phyloP scores from a whole-genome alignment of 2,113 vertebrate species.

The Coregonus clupeaformis region DNA sequence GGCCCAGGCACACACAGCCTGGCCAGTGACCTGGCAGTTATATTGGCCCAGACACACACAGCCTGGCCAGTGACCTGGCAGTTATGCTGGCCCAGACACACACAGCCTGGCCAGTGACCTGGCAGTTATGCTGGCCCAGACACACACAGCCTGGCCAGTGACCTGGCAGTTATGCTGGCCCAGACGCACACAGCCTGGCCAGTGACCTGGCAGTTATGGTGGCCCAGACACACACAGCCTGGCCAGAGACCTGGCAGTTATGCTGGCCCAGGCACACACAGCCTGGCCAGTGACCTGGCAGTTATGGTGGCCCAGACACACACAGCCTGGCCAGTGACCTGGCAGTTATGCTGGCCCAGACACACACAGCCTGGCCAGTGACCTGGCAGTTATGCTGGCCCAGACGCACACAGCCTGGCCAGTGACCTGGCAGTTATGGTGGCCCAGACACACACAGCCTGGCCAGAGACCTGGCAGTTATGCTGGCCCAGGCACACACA shows the following conservation, averaged over 20 bases:
- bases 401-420: background rate
- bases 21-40: constrained; percentile 21
- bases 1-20: background rate
- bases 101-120: constrained; percentile 18
- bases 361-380: constrained; percentile 7
- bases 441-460: background rate
- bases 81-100: constrained; percentile 6
- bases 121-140: constrained; percentile 9
- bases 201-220: constrained; percentile 21
- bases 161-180: constrained; percentile 19
- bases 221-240: background rate
- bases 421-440: constrained; percentile 21
- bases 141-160: constrained; percentile 7
- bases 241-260: constrained; percentile 21
- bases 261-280: background rate
- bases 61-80: constrained; percentile 19
- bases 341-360: constrained; percentile 9
- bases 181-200: background rate
- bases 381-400: constrained; percentile 19
- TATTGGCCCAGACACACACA: constrained; percentile 1
- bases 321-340: constrained; percentile 18
- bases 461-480: constrained; percentile 21
- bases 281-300: constrained; percentile 19
- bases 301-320: constrained; percentile 6
- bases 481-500: background rate